phyloP scores from a whole-genome alignment of 2,113 vertebrate genomes.

The Seriola dumerili region DNA sequence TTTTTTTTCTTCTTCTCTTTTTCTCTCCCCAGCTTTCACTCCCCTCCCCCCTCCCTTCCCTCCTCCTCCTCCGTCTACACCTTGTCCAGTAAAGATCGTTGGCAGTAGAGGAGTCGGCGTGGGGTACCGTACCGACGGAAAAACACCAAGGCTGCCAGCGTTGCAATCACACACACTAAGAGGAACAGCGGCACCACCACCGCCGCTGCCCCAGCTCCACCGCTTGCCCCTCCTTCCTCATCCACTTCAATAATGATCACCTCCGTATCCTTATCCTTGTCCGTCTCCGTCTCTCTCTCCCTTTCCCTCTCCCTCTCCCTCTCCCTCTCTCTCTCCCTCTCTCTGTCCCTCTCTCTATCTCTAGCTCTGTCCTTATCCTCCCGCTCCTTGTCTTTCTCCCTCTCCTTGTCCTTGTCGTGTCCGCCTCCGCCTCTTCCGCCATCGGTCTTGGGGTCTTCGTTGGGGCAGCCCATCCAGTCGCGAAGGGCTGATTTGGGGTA shows the following conservation, averaged over 20 bases:
- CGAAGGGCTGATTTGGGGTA: conserved; percentile 91
- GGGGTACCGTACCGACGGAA: conserved; percentile 91
- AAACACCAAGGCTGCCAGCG: conserved; percentile 87
- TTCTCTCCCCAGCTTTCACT: conserved; percentile 22
- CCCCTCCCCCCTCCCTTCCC: conserved; percentile 27
- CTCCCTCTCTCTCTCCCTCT: conserved; percentile 46
- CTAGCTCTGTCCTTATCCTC: conserved; percentile 60
- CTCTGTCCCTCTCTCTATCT: conserved; percentile 57
- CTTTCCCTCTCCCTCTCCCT: conserved; percentile 38
- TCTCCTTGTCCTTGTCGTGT: conserved; percentile 75
- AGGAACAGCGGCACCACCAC: conserved; percentile 89
- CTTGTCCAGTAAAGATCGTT: conserved; percentile 93
- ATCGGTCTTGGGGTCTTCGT: conserved; percentile 83
- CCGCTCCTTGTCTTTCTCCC: conserved; percentile 56
- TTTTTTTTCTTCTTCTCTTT: background rate
- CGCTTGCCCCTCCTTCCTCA: conserved; percentile 66
- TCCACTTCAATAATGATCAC: conserved; percentile 89
- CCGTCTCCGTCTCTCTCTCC: conserved; percentile 24
- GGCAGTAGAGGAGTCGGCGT: conserved; percentile 91
- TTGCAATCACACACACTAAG: conserved; percentile 87
- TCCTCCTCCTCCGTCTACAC: conserved; percentile 82
- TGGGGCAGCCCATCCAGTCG: conserved; percentile 91
- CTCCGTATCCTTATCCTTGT: conserved; percentile 77
- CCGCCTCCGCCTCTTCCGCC: conserved; percentile 73
- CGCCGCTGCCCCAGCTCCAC: conserved; percentile 65